Conservation (phyloP, 2,113 vertebrate genomes). For the Corydoras maculifer region DNA sequence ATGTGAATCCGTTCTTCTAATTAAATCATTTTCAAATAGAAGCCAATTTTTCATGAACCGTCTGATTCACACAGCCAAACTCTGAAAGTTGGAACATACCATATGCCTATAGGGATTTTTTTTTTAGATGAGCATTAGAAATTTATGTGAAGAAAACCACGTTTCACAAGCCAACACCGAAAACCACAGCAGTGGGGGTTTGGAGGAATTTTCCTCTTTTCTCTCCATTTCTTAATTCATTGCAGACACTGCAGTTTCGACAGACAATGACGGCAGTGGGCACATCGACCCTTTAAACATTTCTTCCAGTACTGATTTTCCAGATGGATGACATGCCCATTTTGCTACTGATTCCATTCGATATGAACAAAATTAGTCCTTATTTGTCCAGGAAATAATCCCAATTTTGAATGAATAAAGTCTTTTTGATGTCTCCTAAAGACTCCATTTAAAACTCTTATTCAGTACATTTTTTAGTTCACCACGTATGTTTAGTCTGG, state of each 20-base stretch:
- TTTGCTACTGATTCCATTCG: constrained; percentile 17
- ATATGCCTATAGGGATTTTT: constrained; percentile 4
- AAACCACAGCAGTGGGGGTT: constrained; percentile 34
- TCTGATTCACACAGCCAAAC: too few species aligned
- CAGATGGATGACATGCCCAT: constrained; percentile 48
- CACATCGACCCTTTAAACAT: constrained; percentile 37
- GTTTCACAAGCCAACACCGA: constrained; percentile 43
- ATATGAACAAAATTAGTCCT: constrained; percentile 24
- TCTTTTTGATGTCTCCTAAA: neutral
- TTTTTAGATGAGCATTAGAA: constrained; percentile 38
- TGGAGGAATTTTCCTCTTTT: constrained; percentile 43
- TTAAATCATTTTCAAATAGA: too few species aligned
- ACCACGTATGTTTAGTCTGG: neutral
- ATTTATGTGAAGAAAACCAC: constrained; percentile 52
- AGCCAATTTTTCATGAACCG: too few species aligned
- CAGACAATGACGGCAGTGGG: constrained; percentile 48
- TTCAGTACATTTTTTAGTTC: too few species aligned
- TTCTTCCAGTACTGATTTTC: constrained; percentile 56
- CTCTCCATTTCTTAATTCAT: constrained; percentile 53
- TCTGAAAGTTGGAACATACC: constrained; percentile 3
- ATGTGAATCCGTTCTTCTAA: too few species aligned
- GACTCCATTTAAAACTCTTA: too few species aligned
- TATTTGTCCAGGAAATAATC: constrained; percentile 1
- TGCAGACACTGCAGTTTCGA: constrained; percentile 55
- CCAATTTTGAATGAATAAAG: neutral